phyloP scores from a whole-genome alignment of 2,797 vertebrate species.

The Hypotaenidia philippensis region DNA sequence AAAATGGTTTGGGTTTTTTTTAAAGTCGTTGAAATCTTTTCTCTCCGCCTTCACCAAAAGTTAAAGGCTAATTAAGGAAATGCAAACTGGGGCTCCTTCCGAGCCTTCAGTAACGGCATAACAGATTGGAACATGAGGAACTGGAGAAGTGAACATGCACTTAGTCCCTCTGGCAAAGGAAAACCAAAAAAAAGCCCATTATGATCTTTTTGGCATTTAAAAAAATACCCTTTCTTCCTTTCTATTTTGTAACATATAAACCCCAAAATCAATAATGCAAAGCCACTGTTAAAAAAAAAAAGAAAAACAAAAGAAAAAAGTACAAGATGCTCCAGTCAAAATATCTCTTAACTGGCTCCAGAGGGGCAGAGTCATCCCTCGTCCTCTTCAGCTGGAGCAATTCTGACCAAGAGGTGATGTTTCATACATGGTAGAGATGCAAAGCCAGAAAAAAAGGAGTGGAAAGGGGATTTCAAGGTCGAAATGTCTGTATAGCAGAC shows the following conservation, averaged over 20 bases:
- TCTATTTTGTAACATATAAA: constrained; percentile 9
- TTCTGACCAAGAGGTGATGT: constrained; percentile 34
- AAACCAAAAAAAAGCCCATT: constrained; percentile 18
- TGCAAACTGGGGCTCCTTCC: neutral
- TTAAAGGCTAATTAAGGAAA: constrained; percentile 42
- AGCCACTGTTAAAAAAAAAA: neutral
- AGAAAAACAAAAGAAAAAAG: neutral
- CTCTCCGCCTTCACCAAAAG: neutral
- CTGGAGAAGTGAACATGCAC: neutral
- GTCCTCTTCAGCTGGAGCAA: constrained; percentile 20
- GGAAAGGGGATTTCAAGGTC: constrained; percentile 41
- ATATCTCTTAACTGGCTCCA: constrained; percentile 56
- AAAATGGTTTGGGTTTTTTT: neutral
- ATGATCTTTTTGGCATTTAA: constrained; percentile 26
- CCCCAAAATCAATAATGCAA: constrained; percentile 49
- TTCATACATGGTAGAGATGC: neutral
- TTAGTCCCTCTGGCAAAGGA: constrained; percentile 17
- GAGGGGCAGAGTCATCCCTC: constrained; percentile 18
- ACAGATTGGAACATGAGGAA: neutral
- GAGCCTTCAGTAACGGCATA: neutral
- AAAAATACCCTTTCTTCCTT: constrained; percentile 28
- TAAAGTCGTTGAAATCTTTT: neutral
- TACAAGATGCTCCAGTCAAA: constrained; percentile 27
- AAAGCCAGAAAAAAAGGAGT: neutral
- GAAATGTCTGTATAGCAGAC: neutral